These are phyloP conservation scores for Saccostrea echinata DNA, from an alignment of 1,140 invertebrate species.

Conservation along the genomic window DNA sequence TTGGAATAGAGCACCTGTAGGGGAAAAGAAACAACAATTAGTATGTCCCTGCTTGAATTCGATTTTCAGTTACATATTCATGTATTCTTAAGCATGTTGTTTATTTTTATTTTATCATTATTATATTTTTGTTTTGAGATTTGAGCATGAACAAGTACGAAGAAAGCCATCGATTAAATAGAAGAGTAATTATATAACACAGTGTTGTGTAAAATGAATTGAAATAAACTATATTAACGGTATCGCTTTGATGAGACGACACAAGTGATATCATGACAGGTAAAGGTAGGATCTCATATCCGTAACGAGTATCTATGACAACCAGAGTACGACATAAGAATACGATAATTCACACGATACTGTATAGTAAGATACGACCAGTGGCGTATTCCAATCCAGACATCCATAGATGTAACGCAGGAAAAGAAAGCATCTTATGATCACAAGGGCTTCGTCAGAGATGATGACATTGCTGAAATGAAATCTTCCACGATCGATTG, in stretches of 20 bases:
- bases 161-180: too few relatives aligned
- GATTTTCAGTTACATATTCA: too few relatives aligned
- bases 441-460: not conserved
- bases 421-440: not conserved
- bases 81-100: not conserved
- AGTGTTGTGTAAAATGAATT: too few relatives aligned
- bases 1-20: too few relatives aligned
- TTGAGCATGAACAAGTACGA: too few relatives aligned
- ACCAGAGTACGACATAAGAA: not conserved
- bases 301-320: slow-evolving; percentile 6
- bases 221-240: too few relatives aligned
- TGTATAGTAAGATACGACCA: not conserved
- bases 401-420: not conserved
- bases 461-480: not conserved
- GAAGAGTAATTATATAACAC: too few relatives aligned
- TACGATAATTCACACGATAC: not conserved
- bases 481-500: not conserved
- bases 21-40: too few relatives aligned
- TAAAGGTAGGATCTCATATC: not conserved
- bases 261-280: not conserved
- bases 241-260: too few relatives aligned
- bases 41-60: too few relatives aligned
- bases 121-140: too few relatives aligned
- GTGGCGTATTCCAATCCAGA: not conserved
- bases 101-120: not conserved